Evolutionary conservation across 1,140 invertebrate species (phyloP).

Genomic region (Drosophila kepulauana): DNA sequence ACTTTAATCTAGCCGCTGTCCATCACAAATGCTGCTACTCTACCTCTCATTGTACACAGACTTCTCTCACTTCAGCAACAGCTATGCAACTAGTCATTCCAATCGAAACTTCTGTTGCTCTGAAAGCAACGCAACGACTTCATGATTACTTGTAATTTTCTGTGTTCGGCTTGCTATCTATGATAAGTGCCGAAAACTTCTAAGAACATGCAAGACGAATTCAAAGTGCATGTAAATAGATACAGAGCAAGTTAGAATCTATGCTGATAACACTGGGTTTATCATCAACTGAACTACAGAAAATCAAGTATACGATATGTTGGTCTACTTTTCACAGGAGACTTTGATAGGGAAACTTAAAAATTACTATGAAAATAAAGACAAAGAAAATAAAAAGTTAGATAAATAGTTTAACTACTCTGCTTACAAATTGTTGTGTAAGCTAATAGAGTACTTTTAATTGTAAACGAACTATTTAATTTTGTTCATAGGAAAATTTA

Average conservation of each 20-base stretch:
- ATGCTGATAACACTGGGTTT: slow-evolving; percentile 19
- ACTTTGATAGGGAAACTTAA: too few species aligned
- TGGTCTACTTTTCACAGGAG: too few species aligned
- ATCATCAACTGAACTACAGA: not conserved
- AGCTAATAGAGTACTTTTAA: too few species aligned
- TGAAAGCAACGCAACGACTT: not conserved
- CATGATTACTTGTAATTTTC: slow-evolving; percentile 18
- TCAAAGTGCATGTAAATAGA: not conserved
- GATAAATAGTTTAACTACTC: too few species aligned
- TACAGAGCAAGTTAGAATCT: not conserved
- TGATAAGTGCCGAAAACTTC: slow-evolving; percentile 18
- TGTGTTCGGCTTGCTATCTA: not conserved
- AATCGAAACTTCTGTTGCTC: not conserved
- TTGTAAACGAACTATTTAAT: too few species aligned
- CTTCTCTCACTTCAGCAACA: slow-evolving; percentile 4
- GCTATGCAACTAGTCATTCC: slow-evolving; percentile 1
- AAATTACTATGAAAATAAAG: too few species aligned
- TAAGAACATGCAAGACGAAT: not conserved
- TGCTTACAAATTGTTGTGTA: too few species aligned
- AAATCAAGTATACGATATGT: not conserved
- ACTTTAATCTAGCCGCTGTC: slow-evolving; percentile 22
- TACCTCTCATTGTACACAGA: slow-evolving; percentile 44
- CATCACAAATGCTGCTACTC: not conserved
- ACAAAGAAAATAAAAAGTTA: too few species aligned
- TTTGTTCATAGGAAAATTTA: too few species aligned